Evolutionary conservation across 2,797 vertebrate genomes (phyloP), one percentile per base, ranked within the genome.

Genomic region (Macroramphosus scolopax): DNA sequence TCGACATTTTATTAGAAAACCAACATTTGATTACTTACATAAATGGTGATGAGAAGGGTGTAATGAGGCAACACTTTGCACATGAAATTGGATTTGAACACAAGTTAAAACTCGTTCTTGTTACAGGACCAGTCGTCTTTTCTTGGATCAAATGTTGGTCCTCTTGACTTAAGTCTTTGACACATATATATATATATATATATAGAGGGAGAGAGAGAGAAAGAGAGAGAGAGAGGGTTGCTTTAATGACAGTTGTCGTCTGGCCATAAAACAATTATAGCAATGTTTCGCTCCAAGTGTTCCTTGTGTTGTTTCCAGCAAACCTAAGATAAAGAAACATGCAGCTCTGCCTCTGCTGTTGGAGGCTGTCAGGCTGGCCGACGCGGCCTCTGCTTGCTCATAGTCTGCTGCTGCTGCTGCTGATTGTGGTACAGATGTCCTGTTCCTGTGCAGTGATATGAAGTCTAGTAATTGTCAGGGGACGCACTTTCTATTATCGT

Each of bases 301-400:
- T 77, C 74, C 75, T 86, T 57, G 87, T 87, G 85, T 81, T 80
- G 80, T 86, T 89, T 65, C 77, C 55, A 72, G 86, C 86, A 81
- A 77, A 75, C 72, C 71, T 73, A 80, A 73, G 52, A 75, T 45
- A 41, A 67, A 62, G 36, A 73, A 55, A 56, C 72, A 1, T 17
- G 43, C 70, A 72, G 72, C 67, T 68, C 69, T 53, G 65, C 68
- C 63, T 68, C 52, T 32, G 72, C n/a, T 35, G 54, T 57, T 16
- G 34, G 72, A 16, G 55, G 47, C 59, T 3, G 55, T 53, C 45
- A 29, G 57, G 6, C n/a, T n/a, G n/a, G n/a, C n/a, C 9, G 59
- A 12, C 11, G 29, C 49, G 29, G 57, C 73, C 70, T 68, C 78
- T 56, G 74, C 74, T 85, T 66, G 60, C 62, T 77, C 57, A 54